phyloP scores from a whole-genome alignment of 2,113 vertebrate genomes.

The Furnarius figulus region DNA sequence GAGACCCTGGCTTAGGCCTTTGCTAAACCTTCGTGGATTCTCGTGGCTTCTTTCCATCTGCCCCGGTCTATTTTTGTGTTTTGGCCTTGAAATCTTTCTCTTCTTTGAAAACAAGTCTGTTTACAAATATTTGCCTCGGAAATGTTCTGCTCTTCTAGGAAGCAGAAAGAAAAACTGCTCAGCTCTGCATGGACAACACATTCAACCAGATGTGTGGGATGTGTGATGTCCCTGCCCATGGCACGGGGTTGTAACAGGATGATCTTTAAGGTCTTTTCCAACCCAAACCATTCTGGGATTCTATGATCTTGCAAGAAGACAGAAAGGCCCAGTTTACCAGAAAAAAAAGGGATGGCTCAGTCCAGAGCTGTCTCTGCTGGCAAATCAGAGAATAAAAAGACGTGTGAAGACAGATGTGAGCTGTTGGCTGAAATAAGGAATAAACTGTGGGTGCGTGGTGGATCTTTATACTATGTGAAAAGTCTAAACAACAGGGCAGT shows the following conservation, averaged over 20 bases:
- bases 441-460: not conserved
- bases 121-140: not conserved
- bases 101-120: not conserved
- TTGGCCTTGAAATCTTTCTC: not conserved
- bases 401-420: not conserved
- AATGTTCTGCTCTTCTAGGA: not conserved
- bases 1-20: not conserved
- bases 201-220: not conserved
- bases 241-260: not conserved
- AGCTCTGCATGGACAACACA: accelerated
- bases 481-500: not conserved
- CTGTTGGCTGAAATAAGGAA: not conserved
- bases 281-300: not conserved
- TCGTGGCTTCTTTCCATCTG: not conserved
- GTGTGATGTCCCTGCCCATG: not conserved
- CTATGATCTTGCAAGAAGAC: not conserved
- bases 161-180: not conserved
- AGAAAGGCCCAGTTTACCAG: not conserved
- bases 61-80: not conserved
- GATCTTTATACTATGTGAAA: not conserved
- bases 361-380: not conserved
- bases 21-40: not conserved
- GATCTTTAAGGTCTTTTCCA: not conserved
- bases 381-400: not conserved
- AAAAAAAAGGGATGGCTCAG: not conserved